Percentiles rank a stretch among this genome's conserved stretches.
Conservation (phyloP, 1,140 invertebrate species). For the Chionoecetes opilio region DNA sequence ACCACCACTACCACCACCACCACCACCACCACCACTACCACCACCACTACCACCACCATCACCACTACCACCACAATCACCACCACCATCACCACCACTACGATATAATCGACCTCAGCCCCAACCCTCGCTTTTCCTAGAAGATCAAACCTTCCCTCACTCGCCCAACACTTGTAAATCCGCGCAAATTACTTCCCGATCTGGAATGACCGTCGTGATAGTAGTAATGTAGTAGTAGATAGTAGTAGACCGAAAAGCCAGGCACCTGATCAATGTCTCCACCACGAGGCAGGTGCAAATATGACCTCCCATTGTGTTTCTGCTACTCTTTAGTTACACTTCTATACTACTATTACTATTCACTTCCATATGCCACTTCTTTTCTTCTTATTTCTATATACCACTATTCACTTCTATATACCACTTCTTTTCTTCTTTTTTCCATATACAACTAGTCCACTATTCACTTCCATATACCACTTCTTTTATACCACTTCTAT, state of each 20-base stretch:
- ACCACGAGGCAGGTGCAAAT: not conserved
- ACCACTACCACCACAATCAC: not conserved
- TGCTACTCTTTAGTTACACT: not conserved
- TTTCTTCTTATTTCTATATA: too few relatives aligned
- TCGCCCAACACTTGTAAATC: not conserved
- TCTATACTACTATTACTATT: too few relatives aligned
- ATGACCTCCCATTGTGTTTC: not conserved
- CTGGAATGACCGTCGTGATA: not conserved
- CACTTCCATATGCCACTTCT: too few relatives aligned
- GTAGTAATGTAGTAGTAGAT: too few relatives aligned
- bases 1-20: too few relatives aligned
- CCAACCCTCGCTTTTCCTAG: not conserved
- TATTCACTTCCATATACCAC: too few relatives aligned
- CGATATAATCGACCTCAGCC: not conserved
- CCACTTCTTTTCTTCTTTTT: too few relatives aligned
- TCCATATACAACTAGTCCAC: too few relatives aligned
- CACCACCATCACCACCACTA: not conserved
- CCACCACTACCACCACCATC: not conserved
- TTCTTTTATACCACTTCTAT: too few relatives aligned
- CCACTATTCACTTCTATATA: too few relatives aligned
- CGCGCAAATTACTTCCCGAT: not conserved
- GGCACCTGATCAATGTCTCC: not conserved
- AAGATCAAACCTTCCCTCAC: not conserved
- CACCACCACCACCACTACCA: too few relatives aligned
- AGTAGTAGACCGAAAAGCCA: too few relatives aligned